Evolutionary conservation across 2,797 vertebrate species (phyloP).

Genomic region (Acomys russatus): DNA sequence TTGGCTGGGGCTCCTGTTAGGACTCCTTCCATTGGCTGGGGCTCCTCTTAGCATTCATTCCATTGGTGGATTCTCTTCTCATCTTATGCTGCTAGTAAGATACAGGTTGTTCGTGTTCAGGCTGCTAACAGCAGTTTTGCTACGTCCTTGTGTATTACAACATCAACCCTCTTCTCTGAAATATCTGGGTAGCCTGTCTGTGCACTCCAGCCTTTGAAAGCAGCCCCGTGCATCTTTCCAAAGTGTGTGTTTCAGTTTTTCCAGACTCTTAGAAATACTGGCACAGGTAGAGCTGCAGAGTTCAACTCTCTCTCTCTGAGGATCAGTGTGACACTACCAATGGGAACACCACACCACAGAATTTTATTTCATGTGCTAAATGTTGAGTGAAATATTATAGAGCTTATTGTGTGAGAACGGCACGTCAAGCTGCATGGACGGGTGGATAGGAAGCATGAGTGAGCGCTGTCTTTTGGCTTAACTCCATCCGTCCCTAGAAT

Average conservation of each 20-base stretch:
- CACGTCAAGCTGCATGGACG: neutral
- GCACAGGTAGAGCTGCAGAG: neutral
- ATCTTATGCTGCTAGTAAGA: neutral
- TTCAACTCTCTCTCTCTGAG: neutral
- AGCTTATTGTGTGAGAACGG: neutral
- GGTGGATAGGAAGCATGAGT: neutral
- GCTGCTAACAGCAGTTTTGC: neutral
- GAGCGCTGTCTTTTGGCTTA: neutral
- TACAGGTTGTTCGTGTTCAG: neutral
- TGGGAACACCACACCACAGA: neutral
- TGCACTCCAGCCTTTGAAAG: neutral
- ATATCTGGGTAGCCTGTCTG: neutral
- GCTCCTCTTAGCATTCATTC: neutral
- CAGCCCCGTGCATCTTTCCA: neutral
- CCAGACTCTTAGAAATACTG: neutral
- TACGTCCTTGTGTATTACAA: neutral
- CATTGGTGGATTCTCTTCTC: neutral
- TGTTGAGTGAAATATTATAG: neutral
- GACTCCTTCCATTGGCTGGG: neutral
- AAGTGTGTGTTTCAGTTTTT: neutral
- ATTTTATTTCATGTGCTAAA: neutral
- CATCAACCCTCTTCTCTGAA: neutral
- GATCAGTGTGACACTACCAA: neutral
- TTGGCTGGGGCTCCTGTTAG: neutral
- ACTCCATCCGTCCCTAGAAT: no score